phyloP scores from a whole-genome alignment of 2,888 invertebrate genomes.

The Buathra laborator region DNA sequence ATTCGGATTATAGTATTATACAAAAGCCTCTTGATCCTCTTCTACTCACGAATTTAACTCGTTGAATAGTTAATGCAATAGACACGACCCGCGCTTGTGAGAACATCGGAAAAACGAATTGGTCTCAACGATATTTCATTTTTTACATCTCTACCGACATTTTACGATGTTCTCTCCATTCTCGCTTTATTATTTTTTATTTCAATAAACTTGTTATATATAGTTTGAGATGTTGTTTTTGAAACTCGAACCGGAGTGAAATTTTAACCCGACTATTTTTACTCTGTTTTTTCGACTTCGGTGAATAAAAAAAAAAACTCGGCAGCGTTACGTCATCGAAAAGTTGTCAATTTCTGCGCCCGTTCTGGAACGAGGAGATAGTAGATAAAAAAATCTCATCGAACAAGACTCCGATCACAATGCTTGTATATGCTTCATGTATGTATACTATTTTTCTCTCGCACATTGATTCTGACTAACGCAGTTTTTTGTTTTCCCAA shows the following conservation, averaged over 20 bases:
- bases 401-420: constrained; percentile 2
- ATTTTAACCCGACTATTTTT: neutral
- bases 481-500: constrained; percentile 13
- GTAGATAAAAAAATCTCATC: neutral
- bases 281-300: neutral
- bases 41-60: neutral
- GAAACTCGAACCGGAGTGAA: neutral
- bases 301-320: neutral
- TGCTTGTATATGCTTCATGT: neutral
- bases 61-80: neutral
- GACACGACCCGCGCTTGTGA: neutral
- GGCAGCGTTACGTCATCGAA: neutral
- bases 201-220: neutral
- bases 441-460: constrained; percentile 5
- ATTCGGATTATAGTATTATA: constrained; percentile 13
- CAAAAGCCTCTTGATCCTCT: constrained; percentile 13
- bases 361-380: neutral
- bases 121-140: neutral
- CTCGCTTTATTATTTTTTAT: neutral
- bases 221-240: neutral
- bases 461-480: constrained; percentile 11
- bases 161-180: neutral
- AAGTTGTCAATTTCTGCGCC: neutral
- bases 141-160: neutral
- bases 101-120: neutral